Percentiles rank a stretch among this genome's conserved stretches.
These are phyloP conservation scores for Eristalis intricaria DNA, from an alignment of 2,888 invertebrate species.

Conservation along the genomic window DNA sequence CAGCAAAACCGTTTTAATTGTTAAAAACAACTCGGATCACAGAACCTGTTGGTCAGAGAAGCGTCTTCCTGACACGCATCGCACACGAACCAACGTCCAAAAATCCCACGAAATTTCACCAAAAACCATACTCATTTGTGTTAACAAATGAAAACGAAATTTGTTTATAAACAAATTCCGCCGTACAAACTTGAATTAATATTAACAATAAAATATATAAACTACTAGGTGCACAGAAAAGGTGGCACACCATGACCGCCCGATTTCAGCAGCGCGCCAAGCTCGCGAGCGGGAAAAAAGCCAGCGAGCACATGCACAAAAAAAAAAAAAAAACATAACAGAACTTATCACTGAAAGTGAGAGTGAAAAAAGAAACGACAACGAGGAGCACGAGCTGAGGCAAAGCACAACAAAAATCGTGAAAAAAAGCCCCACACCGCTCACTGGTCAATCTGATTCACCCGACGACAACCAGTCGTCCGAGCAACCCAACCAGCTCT, in stretches of 20 bases:
- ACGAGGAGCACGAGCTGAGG: slow-evolving; percentile 42
- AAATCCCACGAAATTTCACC: slow-evolving; percentile 11
- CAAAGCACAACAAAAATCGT: slow-evolving; percentile 36
- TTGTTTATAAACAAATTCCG: slow-evolving; percentile 71
- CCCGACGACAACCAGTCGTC: slow-evolving; percentile 41
- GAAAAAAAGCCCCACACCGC: slow-evolving; percentile 51
- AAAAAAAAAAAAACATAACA: slow-evolving; percentile 55
- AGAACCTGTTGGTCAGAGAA: slow-evolving; percentile 37
- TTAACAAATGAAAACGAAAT: slow-evolving; percentile 63
- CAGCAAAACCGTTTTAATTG: slow-evolving; percentile 63
- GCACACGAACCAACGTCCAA: neutral
- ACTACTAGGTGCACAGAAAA: slow-evolving; percentile 72
- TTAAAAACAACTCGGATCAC: slow-evolving; percentile 67
- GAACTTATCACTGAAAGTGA: slow-evolving; percentile 70
- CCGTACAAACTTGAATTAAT: slow-evolving; percentile 66
- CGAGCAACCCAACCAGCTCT: slow-evolving; percentile 59
- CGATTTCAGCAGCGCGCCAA: slow-evolving; percentile 51
- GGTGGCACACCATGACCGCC: slow-evolving; percentile 22
- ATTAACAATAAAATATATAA: slow-evolving; percentile 75
- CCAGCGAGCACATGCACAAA: neutral
- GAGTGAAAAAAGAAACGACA: slow-evolving; percentile 55
- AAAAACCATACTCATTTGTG: slow-evolving; percentile 35
- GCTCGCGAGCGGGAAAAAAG: slow-evolving; percentile 28
- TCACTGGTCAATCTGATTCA: slow-evolving; percentile 67
- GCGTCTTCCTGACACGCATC: neutral